These are phyloP conservation scores for Phocoena phocoena DNA, from an alignment of 2,113 vertebrate species.

Conservation along the genomic window DNA sequence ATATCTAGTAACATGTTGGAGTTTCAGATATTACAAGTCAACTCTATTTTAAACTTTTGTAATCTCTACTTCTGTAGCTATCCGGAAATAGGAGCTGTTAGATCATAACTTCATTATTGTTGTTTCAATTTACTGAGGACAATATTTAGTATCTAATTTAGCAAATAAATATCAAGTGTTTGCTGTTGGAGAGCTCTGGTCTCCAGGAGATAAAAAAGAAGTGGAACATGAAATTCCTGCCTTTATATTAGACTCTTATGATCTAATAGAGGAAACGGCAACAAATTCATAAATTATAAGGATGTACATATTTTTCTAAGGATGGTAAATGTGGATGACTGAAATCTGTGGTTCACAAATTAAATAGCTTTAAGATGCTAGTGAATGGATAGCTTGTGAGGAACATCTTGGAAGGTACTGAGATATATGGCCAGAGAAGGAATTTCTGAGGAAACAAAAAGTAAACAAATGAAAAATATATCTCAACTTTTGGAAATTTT, in stretches of 20 bases:
- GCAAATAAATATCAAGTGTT: background rate
- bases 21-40: background rate
- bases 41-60: background rate
- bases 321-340: background rate
- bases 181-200: background rate
- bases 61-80: background rate
- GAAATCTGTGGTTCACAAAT: background rate
- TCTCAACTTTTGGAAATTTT: background rate
- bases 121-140: background rate
- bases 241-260: background rate
- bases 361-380: background rate
- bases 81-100: background rate
- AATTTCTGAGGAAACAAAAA: background rate
- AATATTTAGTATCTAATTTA: background rate
- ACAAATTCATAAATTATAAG: background rate
- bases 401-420: background rate
- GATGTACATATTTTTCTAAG: background rate
- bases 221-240: background rate
- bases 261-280: background rate
- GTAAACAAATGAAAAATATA: background rate
- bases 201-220: background rate
- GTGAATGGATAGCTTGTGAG: too few species aligned
- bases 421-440: background rate
- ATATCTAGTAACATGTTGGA: background rate
- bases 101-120: background rate